phyloP scores from a whole-genome alignment of 2,888 invertebrate species.

The Celastrina argiolus region DNA sequence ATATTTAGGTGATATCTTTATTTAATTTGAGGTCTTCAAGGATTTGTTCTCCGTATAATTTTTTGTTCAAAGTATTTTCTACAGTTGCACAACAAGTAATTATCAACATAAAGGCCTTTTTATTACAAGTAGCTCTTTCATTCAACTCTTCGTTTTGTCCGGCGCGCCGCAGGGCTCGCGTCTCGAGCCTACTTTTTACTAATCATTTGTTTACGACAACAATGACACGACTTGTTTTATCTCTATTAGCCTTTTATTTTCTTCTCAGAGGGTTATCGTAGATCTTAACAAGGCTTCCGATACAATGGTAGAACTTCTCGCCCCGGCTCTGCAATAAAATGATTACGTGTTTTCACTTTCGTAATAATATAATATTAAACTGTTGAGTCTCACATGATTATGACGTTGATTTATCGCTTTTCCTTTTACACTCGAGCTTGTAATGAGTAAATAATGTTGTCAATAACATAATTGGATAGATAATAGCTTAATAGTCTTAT shows the following conservation, averaged over 20 bases:
- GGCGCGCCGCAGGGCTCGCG: conserved; percentile 1
- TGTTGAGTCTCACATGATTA: conserved; percentile 17
- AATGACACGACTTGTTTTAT: conserved; percentile 7
- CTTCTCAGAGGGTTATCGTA: background rate
- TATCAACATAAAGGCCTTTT: conserved; percentile 1
- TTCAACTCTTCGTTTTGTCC: conserved; percentile 9
- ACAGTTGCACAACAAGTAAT: background rate
- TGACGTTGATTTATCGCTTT: conserved; percentile 13
- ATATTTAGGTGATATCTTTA: no score
- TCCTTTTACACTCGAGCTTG: background rate
- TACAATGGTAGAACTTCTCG: conserved; percentile 1
- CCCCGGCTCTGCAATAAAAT: conserved; percentile 44
- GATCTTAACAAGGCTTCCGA: conserved; percentile 19
- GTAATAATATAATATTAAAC: conserved; percentile 19
- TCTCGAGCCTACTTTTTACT: background rate
- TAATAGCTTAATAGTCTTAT: background rate
- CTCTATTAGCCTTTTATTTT: background rate
- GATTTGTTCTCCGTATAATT: no score
- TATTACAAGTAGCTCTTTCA: background rate
- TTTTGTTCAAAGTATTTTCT: background rate
- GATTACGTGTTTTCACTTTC: conserved; percentile 42
- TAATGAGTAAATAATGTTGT: background rate
- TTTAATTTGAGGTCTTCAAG: no score
- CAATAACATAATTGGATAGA: background rate
- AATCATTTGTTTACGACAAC: conserved; percentile 14